Evolutionary conservation across 1,140 invertebrate genomes (phyloP).

Genomic region (Drosophila obscura): DNA sequence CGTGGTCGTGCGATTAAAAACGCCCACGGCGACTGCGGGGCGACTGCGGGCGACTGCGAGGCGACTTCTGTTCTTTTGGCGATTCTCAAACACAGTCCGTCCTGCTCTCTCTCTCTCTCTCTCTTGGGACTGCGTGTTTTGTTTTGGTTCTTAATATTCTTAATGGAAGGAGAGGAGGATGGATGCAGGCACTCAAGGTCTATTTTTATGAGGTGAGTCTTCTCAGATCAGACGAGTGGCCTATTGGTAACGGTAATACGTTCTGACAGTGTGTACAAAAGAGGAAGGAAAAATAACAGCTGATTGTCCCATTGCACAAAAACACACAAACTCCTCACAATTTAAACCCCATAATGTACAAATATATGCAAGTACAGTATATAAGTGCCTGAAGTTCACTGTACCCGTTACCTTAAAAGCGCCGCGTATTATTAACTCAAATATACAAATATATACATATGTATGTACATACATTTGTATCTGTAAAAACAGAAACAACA

Average conservation of each 20-base stretch:
- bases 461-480: background rate
- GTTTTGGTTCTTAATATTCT: slow-evolving; percentile 75
- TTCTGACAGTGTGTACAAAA: background rate
- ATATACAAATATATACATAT: slow-evolving; percentile 24
- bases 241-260: no score
- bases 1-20: slow-evolving; percentile 41
- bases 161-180: slow-evolving; percentile 8
- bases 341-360: slow-evolving; percentile 36
- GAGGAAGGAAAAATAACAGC: background rate
- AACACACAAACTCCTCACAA: slow-evolving; percentile 11
- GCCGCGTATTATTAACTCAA: slow-evolving; percentile 61
- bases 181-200: slow-evolving; percentile 6
- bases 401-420: slow-evolving; percentile 73
- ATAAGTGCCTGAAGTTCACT: slow-evolving; percentile 66
- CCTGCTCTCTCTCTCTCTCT: slow-evolving; percentile 3
- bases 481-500: slow-evolving; percentile 46
- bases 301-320: slow-evolving; percentile 29
- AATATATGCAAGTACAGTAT: slow-evolving; percentile 5
- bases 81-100: background rate
- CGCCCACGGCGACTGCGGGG: slow-evolving; percentile 33
- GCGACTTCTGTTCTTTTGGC: slow-evolving; percentile 62
- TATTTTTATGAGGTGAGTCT: no score
- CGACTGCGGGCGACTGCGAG: slow-evolving; percentile 3
- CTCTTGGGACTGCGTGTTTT: slow-evolving; percentile 53
- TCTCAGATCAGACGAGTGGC: no score